Conservation (phyloP, 1,140 invertebrate species). For the Bacillus rossius region DNA sequence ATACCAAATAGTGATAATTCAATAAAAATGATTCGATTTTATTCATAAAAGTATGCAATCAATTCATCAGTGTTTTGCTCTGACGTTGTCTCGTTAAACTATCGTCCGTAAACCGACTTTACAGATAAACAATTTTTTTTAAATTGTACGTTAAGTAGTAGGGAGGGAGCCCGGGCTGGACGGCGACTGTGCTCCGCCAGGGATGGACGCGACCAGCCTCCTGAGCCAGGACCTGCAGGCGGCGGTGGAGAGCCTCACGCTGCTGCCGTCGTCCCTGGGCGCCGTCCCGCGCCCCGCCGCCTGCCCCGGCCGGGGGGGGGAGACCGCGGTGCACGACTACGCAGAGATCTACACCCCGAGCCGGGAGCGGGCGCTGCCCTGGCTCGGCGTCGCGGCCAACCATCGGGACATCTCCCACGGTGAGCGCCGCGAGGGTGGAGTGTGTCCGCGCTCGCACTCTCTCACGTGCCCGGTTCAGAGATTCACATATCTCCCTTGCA, state of each 20-base stretch:
- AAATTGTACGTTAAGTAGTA: no score
- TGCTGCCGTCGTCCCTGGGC: conserved; percentile 32
- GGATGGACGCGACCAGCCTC: background rate
- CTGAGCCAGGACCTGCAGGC: conserved; percentile 40
- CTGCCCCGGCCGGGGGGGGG: conserved; percentile 35
- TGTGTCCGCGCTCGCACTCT: no score
- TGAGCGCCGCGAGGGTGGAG: no score
- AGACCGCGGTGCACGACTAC: conserved; percentile 79
- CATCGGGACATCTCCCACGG: conserved; percentile 8
- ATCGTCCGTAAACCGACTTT: no score
- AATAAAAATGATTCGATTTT: no score
- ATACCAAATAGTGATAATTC: no score
- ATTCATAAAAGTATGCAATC: no score
- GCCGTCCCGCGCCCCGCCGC: background rate
- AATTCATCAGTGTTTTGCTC: background rate
- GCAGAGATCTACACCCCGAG: conserved; percentile 92
- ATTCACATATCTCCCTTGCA: no score
- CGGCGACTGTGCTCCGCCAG: background rate
- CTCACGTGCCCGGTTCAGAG: no score
- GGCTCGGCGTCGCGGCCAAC: conserved; percentile 34
- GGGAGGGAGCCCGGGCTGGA: no score
- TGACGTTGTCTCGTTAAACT: no score
- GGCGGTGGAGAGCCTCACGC: conserved; percentile 48
- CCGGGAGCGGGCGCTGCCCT: conserved; percentile 59
- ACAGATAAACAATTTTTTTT: no score